Base-by-base conservation (phyloP, 2,113 vertebrate species). In the Callospermophilus lateralis region DNA sequence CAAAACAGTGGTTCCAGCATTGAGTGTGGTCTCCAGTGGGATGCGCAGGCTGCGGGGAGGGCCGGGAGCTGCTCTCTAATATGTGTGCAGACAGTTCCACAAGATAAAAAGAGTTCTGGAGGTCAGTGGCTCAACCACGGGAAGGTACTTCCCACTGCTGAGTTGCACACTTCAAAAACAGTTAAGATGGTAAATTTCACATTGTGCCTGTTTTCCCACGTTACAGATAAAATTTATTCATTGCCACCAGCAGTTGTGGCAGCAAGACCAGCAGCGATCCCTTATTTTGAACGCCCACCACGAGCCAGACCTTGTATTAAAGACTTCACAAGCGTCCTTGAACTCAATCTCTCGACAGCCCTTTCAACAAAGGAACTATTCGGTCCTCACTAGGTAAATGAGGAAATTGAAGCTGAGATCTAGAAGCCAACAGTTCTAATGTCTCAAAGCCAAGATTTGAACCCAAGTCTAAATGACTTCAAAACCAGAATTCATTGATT, bases 211-310 rank as follows among this genome's bases (percentile, higher is more conserved):
- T 87, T 90, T 93, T 80, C 78, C 55, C 63, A 61, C 28, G 30
- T 58, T 70, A 80, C 73, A 84, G 79, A 68, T 20, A 30, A 81
- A 84, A 84, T 61, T 24, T 24, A 92, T 22, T 24, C 37, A 16
- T 11, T 24, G 28, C 16, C 13, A 15, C 11, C 45, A 73, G 24
- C 39, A 55, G 26, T 19, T 39, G 37, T 32, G 61, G n/a, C 81
- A 74, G 5, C 28, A 45, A 63, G 24, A 63, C 8, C 0, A 34
- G 12, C n/a, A 67, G 42, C 34, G n/a, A 4, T 67, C 61, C 32
- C 42, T 90, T 84, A 48, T 67, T 97, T 94, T 72, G 63, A 95
- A 24, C 8, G 72, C 28, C 70, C 51, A 8, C 67, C 34, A 2
- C 22, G 74, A 92, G 42, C 58, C 84, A 88, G 19, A n/a, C 24